Evolutionary conservation across 1,140 invertebrate species (phyloP).

Genomic region (Babylonia areolata): DNA sequence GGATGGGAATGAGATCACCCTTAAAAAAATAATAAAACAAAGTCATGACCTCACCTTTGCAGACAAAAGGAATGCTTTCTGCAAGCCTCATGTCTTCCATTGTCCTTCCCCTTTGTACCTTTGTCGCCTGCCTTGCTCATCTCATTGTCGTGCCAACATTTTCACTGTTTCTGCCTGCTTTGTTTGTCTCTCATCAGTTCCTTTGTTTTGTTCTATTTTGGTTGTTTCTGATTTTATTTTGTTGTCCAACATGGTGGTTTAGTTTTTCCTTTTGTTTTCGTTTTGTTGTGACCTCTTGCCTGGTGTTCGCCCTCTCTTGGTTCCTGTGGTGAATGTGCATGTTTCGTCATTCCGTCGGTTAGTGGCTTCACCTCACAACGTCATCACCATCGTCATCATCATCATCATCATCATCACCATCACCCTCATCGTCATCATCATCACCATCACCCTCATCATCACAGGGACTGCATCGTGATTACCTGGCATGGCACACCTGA

Average conservation of each 20-base stretch:
- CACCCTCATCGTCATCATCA: slow-evolving; percentile 21
- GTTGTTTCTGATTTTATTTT: slow-evolving; percentile 9
- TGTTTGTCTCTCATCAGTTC: background rate
- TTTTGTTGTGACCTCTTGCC: background rate
- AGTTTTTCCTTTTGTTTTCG: background rate
- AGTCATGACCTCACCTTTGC: background rate
- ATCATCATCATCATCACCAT: slow-evolving; percentile 31
- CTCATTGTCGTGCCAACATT: background rate
- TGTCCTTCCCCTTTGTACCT: slow-evolving; percentile 18
- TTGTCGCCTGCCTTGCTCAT: background rate
- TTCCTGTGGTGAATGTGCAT: slow-evolving; percentile 3
- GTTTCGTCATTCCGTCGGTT: background rate
- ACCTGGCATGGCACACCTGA: background rate
- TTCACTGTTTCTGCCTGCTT: background rate
- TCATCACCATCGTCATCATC: slow-evolving; percentile 28
- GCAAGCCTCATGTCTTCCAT: background rate
- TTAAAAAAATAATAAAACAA: too few relatives aligned
- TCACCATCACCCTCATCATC: slow-evolving; percentile 24
- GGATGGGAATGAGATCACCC: slow-evolving; percentile 10
- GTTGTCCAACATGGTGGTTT: background rate
- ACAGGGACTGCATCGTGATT: background rate
- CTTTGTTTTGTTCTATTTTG: background rate
- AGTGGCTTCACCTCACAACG: background rate
- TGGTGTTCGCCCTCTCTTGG: background rate
- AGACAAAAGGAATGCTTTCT: background rate